These are phyloP conservation scores for Campylomormyrus numenius DNA, from an alignment of 2,113 vertebrate species.

Conservation along the genomic window DNA sequence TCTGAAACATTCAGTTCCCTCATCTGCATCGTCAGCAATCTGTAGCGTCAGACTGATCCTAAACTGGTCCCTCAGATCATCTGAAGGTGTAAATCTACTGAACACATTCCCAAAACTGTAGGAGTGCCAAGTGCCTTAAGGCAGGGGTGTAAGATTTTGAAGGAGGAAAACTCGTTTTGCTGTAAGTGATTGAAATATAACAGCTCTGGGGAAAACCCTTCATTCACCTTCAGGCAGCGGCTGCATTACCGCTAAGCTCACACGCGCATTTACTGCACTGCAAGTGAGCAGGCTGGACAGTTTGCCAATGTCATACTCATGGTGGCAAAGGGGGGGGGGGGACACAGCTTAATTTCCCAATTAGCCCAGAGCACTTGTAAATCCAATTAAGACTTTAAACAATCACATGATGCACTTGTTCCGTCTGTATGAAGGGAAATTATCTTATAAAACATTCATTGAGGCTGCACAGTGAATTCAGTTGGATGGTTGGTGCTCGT, in stretches of 20 bases:
- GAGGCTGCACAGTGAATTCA: too few relatives aligned
- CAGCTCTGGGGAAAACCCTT: neutral
- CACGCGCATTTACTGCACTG: neutral
- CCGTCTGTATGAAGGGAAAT: neutral
- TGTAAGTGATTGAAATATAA: neutral
- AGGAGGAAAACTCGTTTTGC: neutral
- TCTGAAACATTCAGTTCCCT: neutral
- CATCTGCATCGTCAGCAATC: neutral
- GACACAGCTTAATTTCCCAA: neutral
- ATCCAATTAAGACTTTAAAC: neutral
- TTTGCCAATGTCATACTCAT: neutral
- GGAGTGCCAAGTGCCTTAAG: neutral
- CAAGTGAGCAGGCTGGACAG: neutral
- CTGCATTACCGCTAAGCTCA: neutral
- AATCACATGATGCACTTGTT: neutral
- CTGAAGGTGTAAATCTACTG: neutral
- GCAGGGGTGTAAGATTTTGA: neutral
- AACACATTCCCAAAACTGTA: neutral
- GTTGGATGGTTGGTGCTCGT: neutral
- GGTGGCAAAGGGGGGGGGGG: neutral
- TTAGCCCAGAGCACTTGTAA: neutral
- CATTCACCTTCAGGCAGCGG: neutral
- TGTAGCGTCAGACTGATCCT: neutral
- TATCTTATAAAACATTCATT: neutral
- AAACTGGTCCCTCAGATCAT: neutral